These are phyloP conservation scores for Rhinophrynus dorsalis DNA, from an alignment of 2,797 vertebrate species.

Conservation along the genomic window DNA sequence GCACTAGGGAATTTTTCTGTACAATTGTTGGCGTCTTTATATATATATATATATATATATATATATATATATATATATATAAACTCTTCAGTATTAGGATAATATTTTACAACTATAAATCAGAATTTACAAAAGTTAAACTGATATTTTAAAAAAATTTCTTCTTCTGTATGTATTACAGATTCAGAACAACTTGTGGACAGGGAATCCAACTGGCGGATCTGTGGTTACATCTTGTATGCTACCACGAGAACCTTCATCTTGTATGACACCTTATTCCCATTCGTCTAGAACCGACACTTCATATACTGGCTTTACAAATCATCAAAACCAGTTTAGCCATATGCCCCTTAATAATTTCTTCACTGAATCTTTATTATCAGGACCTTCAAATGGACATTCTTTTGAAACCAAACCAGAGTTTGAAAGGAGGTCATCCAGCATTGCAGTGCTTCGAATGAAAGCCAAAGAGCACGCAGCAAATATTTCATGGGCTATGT, in stretches of 20 bases:
- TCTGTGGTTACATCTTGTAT: conserved; percentile 95
- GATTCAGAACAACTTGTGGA: conserved; percentile 97
- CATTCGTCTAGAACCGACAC: conserved; percentile 88
- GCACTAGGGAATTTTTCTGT: conserved; percentile 42
- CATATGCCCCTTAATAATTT: conserved; percentile 96
- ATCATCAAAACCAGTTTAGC: conserved; percentile 94
- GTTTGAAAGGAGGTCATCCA: conserved; percentile 94
- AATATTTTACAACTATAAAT: no score
- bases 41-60: neutral
- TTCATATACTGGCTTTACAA: conserved; percentile 89
- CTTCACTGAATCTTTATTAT: conserved; percentile 92
- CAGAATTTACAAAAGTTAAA: no score
- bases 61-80: conserved; percentile 3
- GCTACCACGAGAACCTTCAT: conserved; percentile 92
- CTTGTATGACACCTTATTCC: conserved; percentile 90
- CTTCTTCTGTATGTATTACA: no score
- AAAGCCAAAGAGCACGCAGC: conserved; percentile 98
- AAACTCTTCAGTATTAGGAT: conserved; percentile 53
- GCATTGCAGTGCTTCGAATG: conserved; percentile 97
- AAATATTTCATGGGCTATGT: conserved; percentile 98
- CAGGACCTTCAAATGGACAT: conserved; percentile 80
- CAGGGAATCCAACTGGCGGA: conserved; percentile 77
- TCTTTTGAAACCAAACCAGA: conserved; percentile 95
- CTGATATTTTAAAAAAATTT: no score
- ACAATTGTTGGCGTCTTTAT: no score